Evolutionary conservation across 2,888 invertebrate genomes (phyloP), one percentile per base, ranked within the genome.

Genomic region (Tipula helvola): DNA sequence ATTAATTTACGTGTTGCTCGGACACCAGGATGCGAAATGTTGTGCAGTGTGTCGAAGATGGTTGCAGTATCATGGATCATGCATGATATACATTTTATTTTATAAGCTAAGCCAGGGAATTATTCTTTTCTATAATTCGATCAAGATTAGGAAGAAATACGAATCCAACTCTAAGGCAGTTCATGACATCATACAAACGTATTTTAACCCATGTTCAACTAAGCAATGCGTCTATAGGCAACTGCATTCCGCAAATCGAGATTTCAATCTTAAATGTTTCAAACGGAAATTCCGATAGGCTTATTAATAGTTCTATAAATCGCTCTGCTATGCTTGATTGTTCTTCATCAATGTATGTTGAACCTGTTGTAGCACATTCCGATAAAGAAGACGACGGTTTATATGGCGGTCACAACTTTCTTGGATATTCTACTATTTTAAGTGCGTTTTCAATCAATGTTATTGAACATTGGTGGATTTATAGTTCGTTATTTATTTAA

Each of bases 151-250:
- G n/a, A n/a, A n/a, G n/a, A n/a, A n/a, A n/a, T n/a, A n/a, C n/a
- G n/a, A n/a, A 87, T 83, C 84, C 84, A 41, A 85, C 84, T 13
- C 47, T 86, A 47, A 52, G 86, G 13, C 47, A 47, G 13, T 47
- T 47, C 13, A 8, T 13, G 2, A 47, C 47, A 13, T 10, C 47
- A 47, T 47, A 47, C 41, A n/a, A n/a, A n/a, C n/a, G n/a, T n/a
- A n/a, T n/a, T n/a, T n/a, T n/a, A n/a, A n/a, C n/a, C n/a, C n/a
- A 41, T 41, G 41, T 41, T 41, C 41, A 41, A 41, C 41, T 41
- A 41, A 7, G 41, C 41, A 41, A 5, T 7, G 41, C 41, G 41
- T 41, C 41, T 41, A 7, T 10, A 86, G 41, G 41, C 41, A 41
- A 86, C 28, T 84, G 86, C 18, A 18, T 84, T 16, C 86, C 84